Percentiles rank a stretch among this genome's conserved stretches.
Conservation (phyloP, 2,113 vertebrate species). For the Argyrosomus japonicus region DNA sequence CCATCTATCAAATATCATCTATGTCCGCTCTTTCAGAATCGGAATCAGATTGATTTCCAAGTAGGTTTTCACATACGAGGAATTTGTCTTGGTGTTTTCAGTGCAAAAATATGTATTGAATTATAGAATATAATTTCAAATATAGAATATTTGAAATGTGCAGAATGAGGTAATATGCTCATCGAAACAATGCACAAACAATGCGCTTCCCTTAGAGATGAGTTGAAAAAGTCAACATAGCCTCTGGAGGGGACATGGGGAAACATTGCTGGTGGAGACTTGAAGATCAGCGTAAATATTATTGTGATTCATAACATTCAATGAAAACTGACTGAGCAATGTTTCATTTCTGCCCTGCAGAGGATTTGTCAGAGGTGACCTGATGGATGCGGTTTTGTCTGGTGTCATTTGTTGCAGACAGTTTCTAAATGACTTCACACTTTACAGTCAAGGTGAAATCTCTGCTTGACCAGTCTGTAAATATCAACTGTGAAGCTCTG, state of each 20-base stretch:
- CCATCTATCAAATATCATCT: slow-evolving; percentile 25
- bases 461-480: background rate
- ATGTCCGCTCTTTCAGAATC: background rate
- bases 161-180: background rate
- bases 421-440: background rate
- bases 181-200: slow-evolving; percentile 50
- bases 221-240: slow-evolving; percentile 58
- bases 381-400: slow-evolving; percentile 16
- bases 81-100: too few relatives aligned
- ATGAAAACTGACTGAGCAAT: slow-evolving; percentile 25
- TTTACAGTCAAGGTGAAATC: slow-evolving; percentile 14
- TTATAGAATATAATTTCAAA: too few relatives aligned
- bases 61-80: too few relatives aligned
- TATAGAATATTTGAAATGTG: too few relatives aligned
- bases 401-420: slow-evolving; percentile 7
- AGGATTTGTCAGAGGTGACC: slow-evolving; percentile 50
- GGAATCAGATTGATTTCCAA: too few relatives aligned
- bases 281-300: slow-evolving; percentile 56
- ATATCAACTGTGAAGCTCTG: background rate
- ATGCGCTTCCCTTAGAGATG: slow-evolving; percentile 44
- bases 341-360: slow-evolving; percentile 45
- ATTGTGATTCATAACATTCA: slow-evolving; percentile 47
- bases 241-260: slow-evolving; percentile 59
- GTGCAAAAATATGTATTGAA: too few relatives aligned
- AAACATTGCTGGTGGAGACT: slow-evolving; percentile 43